phyloP scores from a whole-genome alignment of 2,797 vertebrate species.

The Phoxinus dragarum region DNA sequence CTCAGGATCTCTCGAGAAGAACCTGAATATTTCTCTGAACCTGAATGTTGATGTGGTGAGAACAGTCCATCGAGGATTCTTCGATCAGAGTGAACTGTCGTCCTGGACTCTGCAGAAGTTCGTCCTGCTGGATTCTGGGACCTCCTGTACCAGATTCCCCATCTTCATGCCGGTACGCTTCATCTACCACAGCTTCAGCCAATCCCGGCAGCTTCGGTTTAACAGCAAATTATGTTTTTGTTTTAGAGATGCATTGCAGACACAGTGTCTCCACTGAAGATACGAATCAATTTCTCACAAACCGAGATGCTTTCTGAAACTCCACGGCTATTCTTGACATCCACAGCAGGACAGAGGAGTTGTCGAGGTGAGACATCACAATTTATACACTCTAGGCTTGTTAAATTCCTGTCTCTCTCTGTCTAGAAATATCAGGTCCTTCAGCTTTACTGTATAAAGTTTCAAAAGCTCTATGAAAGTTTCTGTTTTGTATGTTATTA shows the following conservation, averaged over 20 bases:
- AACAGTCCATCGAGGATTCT: conserved; percentile 34
- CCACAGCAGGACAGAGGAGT: conserved; percentile 25
- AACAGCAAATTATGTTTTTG: background rate
- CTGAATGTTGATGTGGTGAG: conserved; percentile 28
- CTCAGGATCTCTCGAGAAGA: conserved; percentile 11
- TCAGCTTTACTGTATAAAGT: background rate
- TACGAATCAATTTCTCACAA: conserved; percentile 45
- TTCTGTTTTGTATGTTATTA: conserved; percentile 12
- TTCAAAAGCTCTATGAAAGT: background rate
- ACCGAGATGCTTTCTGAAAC: background rate
- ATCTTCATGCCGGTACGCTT: conserved; percentile 45
- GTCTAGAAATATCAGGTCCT: background rate
- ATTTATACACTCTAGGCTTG: background rate
- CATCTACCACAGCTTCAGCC: background rate
- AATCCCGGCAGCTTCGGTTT: background rate
- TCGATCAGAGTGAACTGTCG: rapidly evolving
- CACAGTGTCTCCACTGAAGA: conserved; percentile 34
- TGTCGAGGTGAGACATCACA: conserved; percentile 41
- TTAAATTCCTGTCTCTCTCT: background rate
- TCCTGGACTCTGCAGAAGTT: conserved; percentile 8
- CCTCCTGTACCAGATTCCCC: conserved; percentile 9
- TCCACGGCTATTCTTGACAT: conserved; percentile 43
- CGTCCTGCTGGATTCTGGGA: background rate
- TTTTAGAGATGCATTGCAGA: conserved; percentile 52
- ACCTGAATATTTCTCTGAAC: conserved; percentile 24